Percentiles rank a stretch among this genome's conserved stretches.
Conservation (phyloP, 2,113 vertebrate species). For the Pterocles orientalis region DNA sequence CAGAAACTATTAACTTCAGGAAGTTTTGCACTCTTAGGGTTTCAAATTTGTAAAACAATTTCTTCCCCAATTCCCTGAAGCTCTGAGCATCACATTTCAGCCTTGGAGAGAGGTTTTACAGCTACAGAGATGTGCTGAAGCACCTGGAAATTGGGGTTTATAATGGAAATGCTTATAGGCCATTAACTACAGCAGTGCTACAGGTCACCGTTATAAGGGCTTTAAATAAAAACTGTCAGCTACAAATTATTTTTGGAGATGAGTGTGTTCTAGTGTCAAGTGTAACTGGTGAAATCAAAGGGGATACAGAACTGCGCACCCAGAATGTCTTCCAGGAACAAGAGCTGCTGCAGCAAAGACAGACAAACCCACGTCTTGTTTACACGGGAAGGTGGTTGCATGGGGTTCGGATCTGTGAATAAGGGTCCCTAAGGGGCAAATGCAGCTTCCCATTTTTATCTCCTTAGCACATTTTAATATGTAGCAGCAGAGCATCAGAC, state of each 20-base stretch:
- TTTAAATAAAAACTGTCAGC: constrained; percentile 64
- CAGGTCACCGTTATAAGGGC: constrained; percentile 34
- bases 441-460: constrained; percentile 32
- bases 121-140: constrained; percentile 30
- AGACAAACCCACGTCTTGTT: not conserved
- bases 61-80: constrained; percentile 21
- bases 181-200: constrained; percentile 50
- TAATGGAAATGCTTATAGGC: constrained; percentile 63
- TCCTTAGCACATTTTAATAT: constrained; percentile 6
- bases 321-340: not conserved
- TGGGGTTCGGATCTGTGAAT: not conserved
- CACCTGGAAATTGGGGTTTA: constrained; percentile 49
- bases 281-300: constrained; percentile 34
- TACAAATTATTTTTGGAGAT: constrained; percentile 59
- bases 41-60: constrained; percentile 36
- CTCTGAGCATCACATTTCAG: constrained; percentile 11
- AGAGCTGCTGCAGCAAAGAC: not conserved
- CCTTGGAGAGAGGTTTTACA: constrained; percentile 46
- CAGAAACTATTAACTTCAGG: constrained; percentile 56
- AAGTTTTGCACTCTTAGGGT: constrained; percentile 20
- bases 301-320: not conserved
- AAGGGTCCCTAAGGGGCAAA: not conserved
- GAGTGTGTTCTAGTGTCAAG: constrained; percentile 28
- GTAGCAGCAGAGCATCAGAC: constrained; percentile 33
- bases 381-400: not conserved